Evolutionary conservation across 1,140 invertebrate species (phyloP), one percentile per base, ranked within the genome.

Genomic region (Oryctes rhinoceros): DNA sequence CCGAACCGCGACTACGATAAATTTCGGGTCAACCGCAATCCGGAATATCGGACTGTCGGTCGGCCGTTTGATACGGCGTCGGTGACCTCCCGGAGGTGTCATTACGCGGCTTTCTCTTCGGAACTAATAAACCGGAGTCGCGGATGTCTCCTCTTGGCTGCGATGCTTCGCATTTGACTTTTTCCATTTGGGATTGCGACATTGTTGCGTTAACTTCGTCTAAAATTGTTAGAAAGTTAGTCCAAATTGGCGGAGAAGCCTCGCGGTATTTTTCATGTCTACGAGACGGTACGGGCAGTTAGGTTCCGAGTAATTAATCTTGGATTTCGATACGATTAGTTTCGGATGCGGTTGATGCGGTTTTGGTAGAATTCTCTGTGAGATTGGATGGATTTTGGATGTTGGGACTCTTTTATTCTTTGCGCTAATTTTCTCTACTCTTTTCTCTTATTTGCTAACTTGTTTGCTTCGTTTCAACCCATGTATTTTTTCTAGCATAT

Each of bases 11-110:
- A 47, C 76, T 78, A 47, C 76, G 47, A 78, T 78, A 78, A 78
- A 78, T 78, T 78, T 47, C 3, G 39, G 47, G n/a, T 20, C 76
- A 47, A 53, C 76, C 76, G 76, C 76, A 78, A 78, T 24, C n/a
- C 76, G 39, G 39, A 4, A 30, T 44, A 44, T 44, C 9, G 39
- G 39, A 44, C 39, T 10, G 39, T 5, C 39, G 15, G 53, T 59
- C n/a, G 53, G 13, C 15, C 18, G 53, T 18, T 59, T 59, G 15
- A 13, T 59, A n/a, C 53, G 18, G 18, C 53, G 15, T 59, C 18
- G 18, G 49, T n/a, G 5, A 18, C 18, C 15, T 59, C 53, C 18
- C 53, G 53, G 15, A 59, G 53, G 53, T 59, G n/a, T 59, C 53
- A 59, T 59, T 59, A 59, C 53, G 15, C 53, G 53, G 15, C 15